Evolutionary conservation across 2,888 invertebrate genomes (phyloP), one percentile per base, ranked within the genome.

Genomic region (Alentia gelatinosa): DNA sequence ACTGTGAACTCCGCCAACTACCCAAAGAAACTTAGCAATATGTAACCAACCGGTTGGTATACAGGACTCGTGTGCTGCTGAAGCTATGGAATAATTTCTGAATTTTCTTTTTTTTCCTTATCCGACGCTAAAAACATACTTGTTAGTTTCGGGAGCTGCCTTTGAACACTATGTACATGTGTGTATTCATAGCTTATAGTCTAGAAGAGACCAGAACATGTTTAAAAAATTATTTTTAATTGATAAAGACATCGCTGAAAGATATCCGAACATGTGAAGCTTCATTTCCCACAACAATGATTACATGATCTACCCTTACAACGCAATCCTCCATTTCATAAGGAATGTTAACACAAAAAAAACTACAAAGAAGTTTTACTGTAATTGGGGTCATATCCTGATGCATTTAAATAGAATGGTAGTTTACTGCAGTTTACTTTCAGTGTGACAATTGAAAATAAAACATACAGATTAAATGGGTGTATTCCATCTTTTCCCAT

Each of bases 81-180:
- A n/a, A n/a, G n/a, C n/a, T n/a, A n/a, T n/a, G n/a, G n/a, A n/a
- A n/a, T n/a, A n/a, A n/a, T n/a, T n/a, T n/a, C n/a, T 19, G 9
- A 19, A 47, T 47, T 12, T 47, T 12, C 9, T 47, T 47, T 47
- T 47, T 47, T 47, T 47, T 47, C 19, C 9, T 47, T 47, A 47
- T 12, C 47, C 47, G 19, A 63, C 15, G 5, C n/a, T n/a, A 63
- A 63, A 63, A 26, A 63, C 26, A n/a, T n/a, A n/a, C 5, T 5
- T 5, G n/a, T 12, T 63, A n/a, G 26, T 79, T 37, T 35, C 35
- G 26, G 4, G 79, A 79, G 79, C 79, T 79, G 79, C 79, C 79
- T 39, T 79, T 39, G 79, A 79, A 68, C 68, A 30, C 39, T 79
- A 79, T 79, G 12, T 79, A 79, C 79, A 79, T 23, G 23, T n/a